Percentiles rank a stretch among this genome's conserved stretches.
phyloP scores from a whole-genome alignment of 2,888 invertebrate species.

The Scotopteryx bipunctaria region DNA sequence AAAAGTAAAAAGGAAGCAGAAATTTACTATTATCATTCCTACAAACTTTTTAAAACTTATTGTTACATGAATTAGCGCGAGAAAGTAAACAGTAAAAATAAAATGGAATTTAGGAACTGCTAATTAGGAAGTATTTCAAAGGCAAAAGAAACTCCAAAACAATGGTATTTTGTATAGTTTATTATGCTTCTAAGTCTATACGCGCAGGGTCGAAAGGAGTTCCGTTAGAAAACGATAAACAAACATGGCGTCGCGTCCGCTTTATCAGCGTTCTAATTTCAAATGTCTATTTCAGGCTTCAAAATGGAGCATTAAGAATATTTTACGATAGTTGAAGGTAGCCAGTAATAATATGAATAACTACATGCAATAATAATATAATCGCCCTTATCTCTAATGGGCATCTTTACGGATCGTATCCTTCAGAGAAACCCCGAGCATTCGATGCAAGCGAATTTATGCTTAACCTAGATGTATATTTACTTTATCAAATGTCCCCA shows the following conservation, averaged over 20 bases:
- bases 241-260: slow-evolving; percentile 40
- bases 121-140: background rate
- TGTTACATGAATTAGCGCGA: slow-evolving; percentile 1
- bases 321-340: too few relatives aligned
- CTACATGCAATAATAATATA: too few relatives aligned
- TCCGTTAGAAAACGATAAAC: slow-evolving; percentile 32
- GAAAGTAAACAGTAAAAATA: slow-evolving; percentile 12
- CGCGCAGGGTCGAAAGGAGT: slow-evolving; percentile 7
- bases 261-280: slow-evolving; percentile 47
- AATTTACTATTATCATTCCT: too few relatives aligned
- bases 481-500: too few relatives aligned
- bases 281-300: slow-evolving; percentile 53
- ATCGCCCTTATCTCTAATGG: too few relatives aligned
- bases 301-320: slow-evolving; percentile 36
- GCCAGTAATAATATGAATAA: too few relatives aligned
- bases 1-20: background rate
- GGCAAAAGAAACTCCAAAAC: too few relatives aligned
- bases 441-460: too few relatives aligned
- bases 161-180: too few relatives aligned
- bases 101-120: slow-evolving; percentile 5
- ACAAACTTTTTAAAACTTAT: background rate
- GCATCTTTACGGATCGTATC: too few relatives aligned
- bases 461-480: too few relatives aligned
- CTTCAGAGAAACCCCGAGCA: too few relatives aligned
- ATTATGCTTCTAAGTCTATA: slow-evolving; percentile 16